Evolutionary conservation across 2,888 invertebrate species (phyloP).

Genomic region (Flabesymbios commensalis): DNA sequence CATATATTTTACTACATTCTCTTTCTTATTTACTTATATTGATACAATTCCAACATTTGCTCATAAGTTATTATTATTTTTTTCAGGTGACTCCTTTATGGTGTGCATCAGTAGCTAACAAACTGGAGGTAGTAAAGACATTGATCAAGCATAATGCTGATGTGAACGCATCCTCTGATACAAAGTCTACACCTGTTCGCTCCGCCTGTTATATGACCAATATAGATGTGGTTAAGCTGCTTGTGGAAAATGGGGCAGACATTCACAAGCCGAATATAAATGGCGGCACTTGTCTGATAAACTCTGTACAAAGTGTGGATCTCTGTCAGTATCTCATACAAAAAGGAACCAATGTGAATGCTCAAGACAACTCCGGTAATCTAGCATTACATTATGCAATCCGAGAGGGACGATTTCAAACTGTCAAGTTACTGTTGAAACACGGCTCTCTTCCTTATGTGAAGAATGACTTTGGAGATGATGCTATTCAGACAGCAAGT

Average conservation of each 20-base stretch:
- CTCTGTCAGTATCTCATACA: constrained; percentile 79
- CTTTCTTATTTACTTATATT: no score
- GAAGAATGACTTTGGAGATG: constrained; percentile 80
- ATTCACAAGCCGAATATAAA: constrained; percentile 83
- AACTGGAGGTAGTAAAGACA: constrained; percentile 75
- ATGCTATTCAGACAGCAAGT: constrained; percentile 85
- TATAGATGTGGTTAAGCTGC: constrained; percentile 42
- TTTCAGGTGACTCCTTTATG: constrained; percentile 81
- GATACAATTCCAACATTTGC: not conserved
- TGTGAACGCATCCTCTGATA: constrained; percentile 85
- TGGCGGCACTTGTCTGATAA: constrained; percentile 91
- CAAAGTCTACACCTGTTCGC: constrained; percentile 81
- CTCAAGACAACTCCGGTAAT: constrained; percentile 85
- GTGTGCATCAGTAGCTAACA: constrained; percentile 89
- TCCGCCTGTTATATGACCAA: constrained; percentile 85
- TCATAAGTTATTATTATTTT: not conserved
- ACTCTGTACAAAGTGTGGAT: constrained; percentile 84
- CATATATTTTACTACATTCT: no score
- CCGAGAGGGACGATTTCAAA: constrained; percentile 72
- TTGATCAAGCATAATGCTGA: constrained; percentile 80
- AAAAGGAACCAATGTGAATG: constrained; percentile 83
- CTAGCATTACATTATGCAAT: constrained; percentile 91
- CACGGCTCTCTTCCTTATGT: constrained; percentile 74
- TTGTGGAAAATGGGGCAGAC: constrained; percentile 53
- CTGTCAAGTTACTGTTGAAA: constrained; percentile 78